These are phyloP conservation scores for Cyanistes caeruleus DNA, from an alignment of 2,113 vertebrate species.

Conservation along the genomic window DNA sequence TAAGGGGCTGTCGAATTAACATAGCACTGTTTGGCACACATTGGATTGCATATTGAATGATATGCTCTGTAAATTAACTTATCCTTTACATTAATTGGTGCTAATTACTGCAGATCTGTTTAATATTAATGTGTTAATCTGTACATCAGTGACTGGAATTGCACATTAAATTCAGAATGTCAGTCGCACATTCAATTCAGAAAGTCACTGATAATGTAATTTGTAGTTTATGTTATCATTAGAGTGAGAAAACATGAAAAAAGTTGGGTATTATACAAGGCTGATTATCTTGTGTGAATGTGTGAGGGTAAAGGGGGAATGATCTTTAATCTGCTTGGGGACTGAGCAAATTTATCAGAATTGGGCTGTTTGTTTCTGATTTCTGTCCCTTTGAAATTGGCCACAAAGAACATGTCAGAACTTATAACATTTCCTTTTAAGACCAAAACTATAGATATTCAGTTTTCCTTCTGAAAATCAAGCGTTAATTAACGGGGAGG, in stretches of 20 bases:
- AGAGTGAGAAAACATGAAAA: not conserved
- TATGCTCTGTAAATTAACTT: conserved; percentile 45
- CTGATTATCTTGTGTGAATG: not conserved
- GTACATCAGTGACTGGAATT: conserved; percentile 18
- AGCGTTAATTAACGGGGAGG: not conserved
- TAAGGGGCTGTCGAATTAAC: not conserved
- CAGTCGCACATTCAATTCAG: not conserved
- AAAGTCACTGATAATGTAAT: not conserved
- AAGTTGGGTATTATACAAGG: not conserved
- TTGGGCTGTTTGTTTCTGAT: not conserved
- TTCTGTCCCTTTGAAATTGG: not conserved
- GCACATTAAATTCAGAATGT: conserved; percentile 6
- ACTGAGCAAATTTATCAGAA: not conserved
- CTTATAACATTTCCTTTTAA: not conserved
- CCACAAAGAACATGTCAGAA: not conserved
- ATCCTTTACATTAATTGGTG: conserved; percentile 57
- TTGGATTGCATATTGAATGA: conserved; percentile 1
- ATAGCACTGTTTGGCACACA: not conserved
- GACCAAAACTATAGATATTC: not conserved
- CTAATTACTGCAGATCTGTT: conserved; percentile 37
- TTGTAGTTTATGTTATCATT: not conserved
- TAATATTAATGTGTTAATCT: conserved; percentile 57
- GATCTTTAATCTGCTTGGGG: not conserved
- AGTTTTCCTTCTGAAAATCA: not conserved
- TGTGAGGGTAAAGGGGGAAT: not conserved